Conservation (phyloP, 2,113 vertebrate species). For the Cebus imitator region DNA sequence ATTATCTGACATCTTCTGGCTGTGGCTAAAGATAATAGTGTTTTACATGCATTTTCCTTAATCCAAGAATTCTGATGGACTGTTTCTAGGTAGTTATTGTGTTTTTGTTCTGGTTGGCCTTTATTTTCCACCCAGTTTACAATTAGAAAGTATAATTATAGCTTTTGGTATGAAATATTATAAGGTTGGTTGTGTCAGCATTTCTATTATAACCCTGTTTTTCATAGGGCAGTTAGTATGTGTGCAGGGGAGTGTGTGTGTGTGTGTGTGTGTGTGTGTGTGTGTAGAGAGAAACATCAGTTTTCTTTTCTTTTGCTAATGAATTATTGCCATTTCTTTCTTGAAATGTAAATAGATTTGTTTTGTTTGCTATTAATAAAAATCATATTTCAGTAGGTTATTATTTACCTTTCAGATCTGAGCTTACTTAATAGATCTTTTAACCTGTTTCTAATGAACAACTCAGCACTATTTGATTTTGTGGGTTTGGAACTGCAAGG, state of each 20-base stretch:
- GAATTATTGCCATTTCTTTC: conserved; percentile 20
- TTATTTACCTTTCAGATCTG: not conserved
- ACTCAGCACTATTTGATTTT: not conserved
- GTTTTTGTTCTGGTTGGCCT: conserved; percentile 72
- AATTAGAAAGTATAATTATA: conserved; percentile 75
- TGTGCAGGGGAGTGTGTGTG: not conserved
- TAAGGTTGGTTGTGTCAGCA: conserved; percentile 70
- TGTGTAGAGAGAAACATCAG: not conserved
- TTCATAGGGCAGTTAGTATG: not conserved
- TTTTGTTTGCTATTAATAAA: conserved; percentile 43
- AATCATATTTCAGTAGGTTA: not conserved
- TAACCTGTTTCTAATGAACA: not conserved
- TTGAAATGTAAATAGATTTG: conserved; percentile 21
- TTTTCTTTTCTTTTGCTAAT: conserved; percentile 43
- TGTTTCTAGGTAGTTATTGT: conserved; percentile 76
- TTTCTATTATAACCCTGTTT: conserved; percentile 64
- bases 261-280: no score
- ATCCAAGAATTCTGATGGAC: conserved; percentile 82
- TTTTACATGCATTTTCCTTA: conserved; percentile 81
- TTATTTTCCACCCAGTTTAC: conserved; percentile 57
- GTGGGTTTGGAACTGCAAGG: not conserved
- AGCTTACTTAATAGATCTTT: not conserved
- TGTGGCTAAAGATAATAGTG: conserved; percentile 86
- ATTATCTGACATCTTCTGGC: conserved; percentile 86
- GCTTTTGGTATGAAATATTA: conserved; percentile 59